phyloP scores from a whole-genome alignment of 2,797 vertebrate genomes.

The Nasua narica region DNA sequence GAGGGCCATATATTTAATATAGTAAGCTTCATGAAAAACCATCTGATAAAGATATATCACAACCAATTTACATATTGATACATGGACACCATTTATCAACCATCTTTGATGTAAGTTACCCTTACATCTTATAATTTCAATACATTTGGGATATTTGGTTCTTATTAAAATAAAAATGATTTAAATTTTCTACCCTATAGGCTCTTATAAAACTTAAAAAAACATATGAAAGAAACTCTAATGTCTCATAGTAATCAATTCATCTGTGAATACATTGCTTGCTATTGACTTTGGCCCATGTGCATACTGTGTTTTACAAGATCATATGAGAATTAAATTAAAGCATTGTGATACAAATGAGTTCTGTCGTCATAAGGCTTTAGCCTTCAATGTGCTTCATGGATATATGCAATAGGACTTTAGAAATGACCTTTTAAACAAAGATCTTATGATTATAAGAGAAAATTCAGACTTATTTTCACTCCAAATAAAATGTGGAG shows the following conservation, averaged over 20 bases:
- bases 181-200: neutral
- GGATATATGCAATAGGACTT: neutral
- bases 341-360: neutral
- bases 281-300: neutral
- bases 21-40: neutral
- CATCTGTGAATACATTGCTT: neutral
- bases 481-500: no score
- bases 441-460: slow-evolving; percentile 15
- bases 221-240: neutral
- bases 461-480: slow-evolving; percentile 4
- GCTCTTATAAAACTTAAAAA: neutral
- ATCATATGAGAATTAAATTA: neutral
- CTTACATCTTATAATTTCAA: neutral
- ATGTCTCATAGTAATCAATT: neutral
- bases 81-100: neutral
- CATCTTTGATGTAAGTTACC: neutral
- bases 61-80: neutral
- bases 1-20: neutral
- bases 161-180: slow-evolving; percentile 40
- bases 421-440: neutral
- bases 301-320: neutral
- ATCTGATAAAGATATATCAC: neutral
- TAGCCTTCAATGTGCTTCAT: neutral
- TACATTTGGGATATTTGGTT: neutral
- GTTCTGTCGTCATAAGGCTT: neutral